Evolutionary conservation across 2,113 vertebrate species (phyloP), one percentile per base, ranked within the genome.

Genomic region (Elanoides forficatus): DNA sequence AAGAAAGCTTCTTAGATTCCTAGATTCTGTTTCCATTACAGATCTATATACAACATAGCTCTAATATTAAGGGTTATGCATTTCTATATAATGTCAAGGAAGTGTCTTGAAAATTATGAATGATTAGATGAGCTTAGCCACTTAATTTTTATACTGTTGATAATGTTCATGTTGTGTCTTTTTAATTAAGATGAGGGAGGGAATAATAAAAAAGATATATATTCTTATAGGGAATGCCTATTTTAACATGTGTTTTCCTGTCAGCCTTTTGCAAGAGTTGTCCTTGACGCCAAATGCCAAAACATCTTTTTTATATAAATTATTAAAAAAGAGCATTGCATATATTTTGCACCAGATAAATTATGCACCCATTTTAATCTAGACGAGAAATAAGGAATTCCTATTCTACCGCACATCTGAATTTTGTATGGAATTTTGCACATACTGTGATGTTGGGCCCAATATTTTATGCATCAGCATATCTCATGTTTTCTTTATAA

Each of bases 401-500:
- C 52, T 96, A 52, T 90, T 94, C 71, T 70, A 89, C 74, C 0
- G 16, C 59, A 95, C 53, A 95, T 91, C 86, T 97, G 95, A 95
- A 96, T 95, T 93, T 95, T 96, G 78, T 95, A 95, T 91, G 83
- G 92, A 96, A 96, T 97, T 97, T 95, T 96, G 70, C 81, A 93
- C 88, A 94, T 96, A 86, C 84, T 95, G 90, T 86, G 81, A 94
- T 89, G 79, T 74, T 90, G 78, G 91, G 62, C 74, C 66, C 89
- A 93, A 95, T 97, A 96, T 96, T 97, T 97, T 96, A 95, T 96
- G 94, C 96, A 96, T 96, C 91, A 96, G 70, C 71, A 76, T 96
- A 94, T 95, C 93, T 96, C 94, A 97, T 96, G 91, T 96, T 97
- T 97, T 97, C 91, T 97, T 97, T 96, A 97, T 96, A 95, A 95